These are phyloP conservation scores for Xestia c-nigrum DNA, from an alignment of 2,888 invertebrate genomes.

Conservation along the genomic window DNA sequence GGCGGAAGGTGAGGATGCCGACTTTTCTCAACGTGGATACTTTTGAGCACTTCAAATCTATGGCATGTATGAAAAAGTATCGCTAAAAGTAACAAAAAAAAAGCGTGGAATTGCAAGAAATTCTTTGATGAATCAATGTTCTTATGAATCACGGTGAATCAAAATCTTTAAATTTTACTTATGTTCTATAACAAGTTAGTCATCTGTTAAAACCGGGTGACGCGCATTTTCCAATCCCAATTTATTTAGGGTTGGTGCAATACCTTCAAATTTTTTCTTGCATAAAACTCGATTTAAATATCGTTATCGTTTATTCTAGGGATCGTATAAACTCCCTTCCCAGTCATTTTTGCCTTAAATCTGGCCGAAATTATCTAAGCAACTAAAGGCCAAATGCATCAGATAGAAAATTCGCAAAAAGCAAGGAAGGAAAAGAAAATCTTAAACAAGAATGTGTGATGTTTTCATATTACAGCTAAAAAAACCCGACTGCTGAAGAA, in stretches of 20 bases:
- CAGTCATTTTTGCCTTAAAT: not conserved
- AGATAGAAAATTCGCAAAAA: not conserved
- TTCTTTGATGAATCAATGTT: slow-evolving; percentile 35
- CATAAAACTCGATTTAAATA: not conserved
- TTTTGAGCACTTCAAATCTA: not conserved
- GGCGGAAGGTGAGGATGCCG: no score
- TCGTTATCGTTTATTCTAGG: not conserved
- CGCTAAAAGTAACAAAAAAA: slow-evolving; percentile 7
- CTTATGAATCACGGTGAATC: slow-evolving; percentile 24
- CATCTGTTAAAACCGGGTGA: not conserved
- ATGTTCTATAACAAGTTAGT: slow-evolving; percentile 3
- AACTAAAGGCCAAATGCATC: not conserved
- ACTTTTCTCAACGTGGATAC: not conserved
- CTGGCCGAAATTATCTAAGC: not conserved
- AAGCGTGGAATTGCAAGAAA: not conserved
- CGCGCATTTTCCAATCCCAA: not conserved
- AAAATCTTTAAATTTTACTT: not conserved
- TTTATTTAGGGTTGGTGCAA: not conserved
- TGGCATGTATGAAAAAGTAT: not conserved
- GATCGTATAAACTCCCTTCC: not conserved
- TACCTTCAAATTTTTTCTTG: not conserved
- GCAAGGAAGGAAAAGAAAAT: not conserved
- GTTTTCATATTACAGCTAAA: no score
- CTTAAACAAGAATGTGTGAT: no score
- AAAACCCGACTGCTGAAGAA: no score